phyloP scores from a whole-genome alignment of 2,797 vertebrate genomes.

The Betta splendens region DNA sequence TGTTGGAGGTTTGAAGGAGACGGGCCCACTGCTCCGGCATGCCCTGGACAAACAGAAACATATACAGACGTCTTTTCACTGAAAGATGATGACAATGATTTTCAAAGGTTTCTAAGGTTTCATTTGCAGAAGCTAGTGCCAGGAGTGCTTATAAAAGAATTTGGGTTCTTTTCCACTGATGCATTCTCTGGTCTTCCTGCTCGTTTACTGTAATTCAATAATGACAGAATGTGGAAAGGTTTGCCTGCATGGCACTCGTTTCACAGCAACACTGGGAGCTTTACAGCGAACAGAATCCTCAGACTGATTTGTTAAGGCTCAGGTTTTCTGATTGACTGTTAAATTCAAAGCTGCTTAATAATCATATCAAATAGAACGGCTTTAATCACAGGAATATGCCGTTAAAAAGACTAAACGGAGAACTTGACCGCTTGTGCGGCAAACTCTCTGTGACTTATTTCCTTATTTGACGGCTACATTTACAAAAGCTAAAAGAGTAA shows the following conservation, averaged over 20 bases:
- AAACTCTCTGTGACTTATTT: not conserved
- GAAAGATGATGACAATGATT: too few species aligned
- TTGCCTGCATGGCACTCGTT: not conserved
- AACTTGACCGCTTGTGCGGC: too few species aligned
- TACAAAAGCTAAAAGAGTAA: not conserved
- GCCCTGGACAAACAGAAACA: constrained; percentile 81
- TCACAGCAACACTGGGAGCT: constrained; percentile 24
- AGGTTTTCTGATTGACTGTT: too few species aligned
- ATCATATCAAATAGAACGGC: not conserved
- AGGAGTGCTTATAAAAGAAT: too few species aligned
- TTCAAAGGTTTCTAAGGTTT: too few species aligned
- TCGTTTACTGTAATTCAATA: too few species aligned
- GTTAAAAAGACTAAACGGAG: too few species aligned
- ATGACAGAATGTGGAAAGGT: not conserved
- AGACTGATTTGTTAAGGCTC: not conserved
- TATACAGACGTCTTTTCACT: constrained; percentile 2
- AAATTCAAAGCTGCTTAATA: not conserved
- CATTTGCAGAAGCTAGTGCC: too few species aligned
- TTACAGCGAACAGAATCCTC: constrained; percentile 11
- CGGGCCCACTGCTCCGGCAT: constrained; percentile 99
- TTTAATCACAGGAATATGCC: too few species aligned
- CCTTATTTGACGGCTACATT: not conserved
- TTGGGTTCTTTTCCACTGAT: too few species aligned
- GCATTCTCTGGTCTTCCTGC: too few species aligned
- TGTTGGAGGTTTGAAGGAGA: constrained; percentile 97